phyloP scores from a whole-genome alignment of 2,888 invertebrate species.

The Athrips mouffetella region DNA sequence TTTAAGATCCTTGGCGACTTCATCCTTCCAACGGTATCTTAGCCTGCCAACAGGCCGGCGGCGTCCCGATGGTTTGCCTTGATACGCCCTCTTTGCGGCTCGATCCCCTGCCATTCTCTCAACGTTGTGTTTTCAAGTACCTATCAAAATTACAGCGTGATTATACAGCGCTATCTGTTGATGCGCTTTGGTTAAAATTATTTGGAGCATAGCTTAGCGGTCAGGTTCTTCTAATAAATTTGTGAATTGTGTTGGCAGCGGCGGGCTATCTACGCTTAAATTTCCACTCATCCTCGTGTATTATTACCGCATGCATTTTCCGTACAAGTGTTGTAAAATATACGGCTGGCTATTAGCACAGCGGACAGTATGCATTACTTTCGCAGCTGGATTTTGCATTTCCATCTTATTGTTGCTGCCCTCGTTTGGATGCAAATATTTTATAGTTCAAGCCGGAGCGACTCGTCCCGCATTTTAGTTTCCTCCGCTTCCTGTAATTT shows the following conservation, averaged over 20 bases:
- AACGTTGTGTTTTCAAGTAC: too few species aligned
- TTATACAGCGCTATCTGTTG: too few species aligned
- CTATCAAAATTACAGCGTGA: too few species aligned
- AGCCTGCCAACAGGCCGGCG: too few species aligned
- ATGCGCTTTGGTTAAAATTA: too few species aligned
- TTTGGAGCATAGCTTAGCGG: too few species aligned
- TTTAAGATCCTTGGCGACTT: too few species aligned
- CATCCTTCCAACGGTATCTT: too few species aligned
- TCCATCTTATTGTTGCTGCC: conserved; percentile 65
- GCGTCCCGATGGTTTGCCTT: too few species aligned
- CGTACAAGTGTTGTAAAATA: conserved; percentile 30
- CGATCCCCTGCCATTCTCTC: too few species aligned
- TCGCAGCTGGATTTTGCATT: conserved; percentile 53
- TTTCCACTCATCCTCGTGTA: not conserved
- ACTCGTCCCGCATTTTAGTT: conserved; percentile 56
- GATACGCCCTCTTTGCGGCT: too few species aligned
- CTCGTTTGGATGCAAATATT: conserved; percentile 73
- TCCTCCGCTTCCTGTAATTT: conserved; percentile 64
- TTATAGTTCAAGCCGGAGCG: conserved; percentile 60
- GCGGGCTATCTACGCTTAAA: not conserved
- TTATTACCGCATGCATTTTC: not conserved
- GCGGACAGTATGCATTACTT: conserved; percentile 52
- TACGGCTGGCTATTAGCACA: conserved; percentile 39
- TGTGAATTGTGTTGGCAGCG: not conserved
- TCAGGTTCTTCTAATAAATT: not conserved